Evolutionary conservation across 2,888 invertebrate genomes (phyloP).

Genomic region (Parasteatoda lunata): DNA sequence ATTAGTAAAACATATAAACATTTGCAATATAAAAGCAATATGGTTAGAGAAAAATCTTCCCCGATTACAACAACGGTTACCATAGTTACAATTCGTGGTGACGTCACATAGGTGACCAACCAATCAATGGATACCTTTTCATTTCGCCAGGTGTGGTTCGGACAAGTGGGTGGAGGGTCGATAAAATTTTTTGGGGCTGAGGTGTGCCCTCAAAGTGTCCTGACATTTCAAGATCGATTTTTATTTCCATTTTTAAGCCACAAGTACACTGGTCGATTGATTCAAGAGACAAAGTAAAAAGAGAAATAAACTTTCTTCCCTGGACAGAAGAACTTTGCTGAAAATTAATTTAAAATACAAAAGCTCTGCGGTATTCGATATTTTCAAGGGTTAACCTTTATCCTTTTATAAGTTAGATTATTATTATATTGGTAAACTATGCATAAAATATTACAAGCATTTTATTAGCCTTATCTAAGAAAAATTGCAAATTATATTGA

Average conservation of each 20-base stretch:
- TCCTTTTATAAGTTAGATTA: too few relatives aligned
- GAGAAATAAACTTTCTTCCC: not conserved
- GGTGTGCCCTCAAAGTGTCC: slow-evolving; percentile 63
- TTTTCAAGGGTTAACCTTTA: too few relatives aligned
- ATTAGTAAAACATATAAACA: too few relatives aligned
- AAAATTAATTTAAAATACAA: too few relatives aligned
- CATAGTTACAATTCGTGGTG: slow-evolving; percentile 53
- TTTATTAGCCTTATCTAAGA: too few relatives aligned
- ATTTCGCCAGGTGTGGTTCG: slow-evolving; percentile 65
- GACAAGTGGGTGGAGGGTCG: slow-evolving; percentile 57
- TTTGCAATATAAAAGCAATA: too few relatives aligned
- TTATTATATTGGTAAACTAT: too few relatives aligned
- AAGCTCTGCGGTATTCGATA: too few relatives aligned
- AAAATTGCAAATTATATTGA: too few relatives aligned
- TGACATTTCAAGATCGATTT: slow-evolving; percentile 62
- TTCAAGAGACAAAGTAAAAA: slow-evolving; percentile 13
- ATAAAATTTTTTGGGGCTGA: slow-evolving; percentile 46
- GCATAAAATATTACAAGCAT: too few relatives aligned
- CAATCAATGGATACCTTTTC: slow-evolving; percentile 55
- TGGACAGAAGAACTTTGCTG: too few relatives aligned
- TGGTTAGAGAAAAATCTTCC: not conserved
- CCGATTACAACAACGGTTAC: not conserved
- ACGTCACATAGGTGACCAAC: slow-evolving; percentile 61
- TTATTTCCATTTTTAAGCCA: slow-evolving; percentile 55
- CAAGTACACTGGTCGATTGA: slow-evolving; percentile 55